Evolutionary conservation across 1,140 invertebrate genomes (phyloP).

Genomic region (Chlorops oryzae): DNA sequence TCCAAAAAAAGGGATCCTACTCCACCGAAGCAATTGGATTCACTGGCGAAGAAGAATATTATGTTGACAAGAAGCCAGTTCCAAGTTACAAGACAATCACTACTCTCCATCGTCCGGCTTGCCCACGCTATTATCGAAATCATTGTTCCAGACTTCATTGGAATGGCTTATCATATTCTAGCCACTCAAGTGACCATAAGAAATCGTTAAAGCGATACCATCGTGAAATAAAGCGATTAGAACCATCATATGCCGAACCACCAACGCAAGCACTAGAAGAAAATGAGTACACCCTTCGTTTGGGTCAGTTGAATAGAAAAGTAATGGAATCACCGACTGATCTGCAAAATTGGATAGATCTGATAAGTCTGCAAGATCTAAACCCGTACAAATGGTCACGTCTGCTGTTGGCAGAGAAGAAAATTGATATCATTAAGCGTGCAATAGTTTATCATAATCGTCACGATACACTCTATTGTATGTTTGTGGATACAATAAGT

Average conservation of each 20-base stretch:
- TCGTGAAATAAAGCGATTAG: too few relatives aligned
- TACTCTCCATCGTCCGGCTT: slow-evolving; percentile 47
- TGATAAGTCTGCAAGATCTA: slow-evolving; percentile 54
- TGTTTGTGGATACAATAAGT: slow-evolving; percentile 51
- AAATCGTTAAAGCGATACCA: too few relatives aligned
- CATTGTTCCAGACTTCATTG: too few relatives aligned
- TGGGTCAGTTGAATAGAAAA: slow-evolving; percentile 13
- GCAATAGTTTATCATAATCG: slow-evolving; percentile 51
- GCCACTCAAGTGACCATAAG: too few relatives aligned
- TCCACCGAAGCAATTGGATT: slow-evolving; percentile 33
- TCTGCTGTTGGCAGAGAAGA: slow-evolving; percentile 49
- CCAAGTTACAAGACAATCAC: slow-evolving; percentile 48
- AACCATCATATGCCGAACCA: too few relatives aligned
- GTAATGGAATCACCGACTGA: slow-evolving; percentile 8
- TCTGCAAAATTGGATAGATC: slow-evolving; percentile 51
- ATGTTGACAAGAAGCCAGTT: slow-evolving; percentile 51
- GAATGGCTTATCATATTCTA: too few relatives aligned
- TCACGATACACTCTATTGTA: slow-evolving; percentile 48
- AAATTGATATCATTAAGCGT: slow-evolving; percentile 55
- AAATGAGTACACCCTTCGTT: slow-evolving; percentile 9
- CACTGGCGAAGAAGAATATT: slow-evolving; percentile 50
- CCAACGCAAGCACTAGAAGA: not conserved
- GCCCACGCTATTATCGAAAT: slow-evolving; percentile 48
- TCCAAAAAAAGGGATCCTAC: not conserved
- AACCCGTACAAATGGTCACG: slow-evolving; percentile 45